phyloP scores from a whole-genome alignment of 2,888 invertebrate species.

The Lochmaea capreae region DNA sequence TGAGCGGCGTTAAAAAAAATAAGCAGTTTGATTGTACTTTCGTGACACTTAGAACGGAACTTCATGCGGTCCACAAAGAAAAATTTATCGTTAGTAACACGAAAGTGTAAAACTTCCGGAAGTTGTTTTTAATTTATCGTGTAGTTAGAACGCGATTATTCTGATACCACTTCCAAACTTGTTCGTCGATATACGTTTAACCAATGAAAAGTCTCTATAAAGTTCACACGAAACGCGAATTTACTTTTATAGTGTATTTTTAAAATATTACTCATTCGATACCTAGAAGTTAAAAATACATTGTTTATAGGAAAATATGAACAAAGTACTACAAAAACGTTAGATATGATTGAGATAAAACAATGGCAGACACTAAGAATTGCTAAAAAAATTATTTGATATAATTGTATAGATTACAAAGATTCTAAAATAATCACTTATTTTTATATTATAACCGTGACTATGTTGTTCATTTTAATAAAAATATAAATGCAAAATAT shows the following conservation, averaged over 20 bases:
- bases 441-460: too few species aligned
- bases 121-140: conserved; percentile 35
- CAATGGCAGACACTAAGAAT: too few species aligned
- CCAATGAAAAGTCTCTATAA: conserved; percentile 2
- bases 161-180: conserved; percentile 21
- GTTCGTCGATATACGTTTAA: conserved; percentile 18
- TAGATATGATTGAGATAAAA: too few species aligned
- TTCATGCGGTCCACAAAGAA: conserved; percentile 29
- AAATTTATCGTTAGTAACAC: conserved; percentile 33
- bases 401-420: too few species aligned
- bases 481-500: too few species aligned
- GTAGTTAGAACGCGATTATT: conserved; percentile 26
- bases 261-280: not conserved
- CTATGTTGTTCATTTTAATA: too few species aligned
- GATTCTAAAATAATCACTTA: too few species aligned
- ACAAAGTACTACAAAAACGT: too few species aligned
- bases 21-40: conserved; percentile 29
- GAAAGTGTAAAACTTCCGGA: conserved; percentile 32
- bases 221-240: not conserved
- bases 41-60: conserved; percentile 33
- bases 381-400: too few species aligned
- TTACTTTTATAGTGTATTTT: not conserved
- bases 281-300: not conserved
- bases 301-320: too few species aligned
- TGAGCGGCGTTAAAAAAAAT: conserved; percentile 16